phyloP scores from a whole-genome alignment of 2,113 vertebrate genomes.

The Nesoenas mayeri region DNA sequence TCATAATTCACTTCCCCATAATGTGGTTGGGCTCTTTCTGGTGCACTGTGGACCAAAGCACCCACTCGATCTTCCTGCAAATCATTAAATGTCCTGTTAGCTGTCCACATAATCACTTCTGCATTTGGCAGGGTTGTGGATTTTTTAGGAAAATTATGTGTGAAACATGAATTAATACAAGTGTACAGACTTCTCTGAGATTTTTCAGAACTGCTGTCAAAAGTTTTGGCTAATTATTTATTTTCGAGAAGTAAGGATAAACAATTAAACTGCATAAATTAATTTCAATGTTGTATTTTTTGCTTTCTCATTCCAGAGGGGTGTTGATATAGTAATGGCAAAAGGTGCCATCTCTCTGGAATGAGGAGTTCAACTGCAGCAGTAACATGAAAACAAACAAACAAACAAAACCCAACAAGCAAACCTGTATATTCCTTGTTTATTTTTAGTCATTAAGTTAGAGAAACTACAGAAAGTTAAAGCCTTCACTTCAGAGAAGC shows the following conservation, averaged over 20 bases:
- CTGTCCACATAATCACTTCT: neutral
- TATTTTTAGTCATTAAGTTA: neutral
- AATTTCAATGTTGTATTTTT: neutral
- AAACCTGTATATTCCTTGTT: neutral
- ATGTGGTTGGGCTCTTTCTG: neutral
- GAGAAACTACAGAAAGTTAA: neutral
- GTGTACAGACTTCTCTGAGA: neutral
- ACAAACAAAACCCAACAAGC: fast-evolving
- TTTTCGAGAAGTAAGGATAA: neutral
- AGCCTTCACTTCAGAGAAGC: neutral
- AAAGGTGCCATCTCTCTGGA: neutral
- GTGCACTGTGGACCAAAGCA: neutral
- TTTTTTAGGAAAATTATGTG: neutral
- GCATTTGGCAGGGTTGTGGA: neutral
- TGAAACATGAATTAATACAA: neutral
- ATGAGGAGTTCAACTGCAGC: neutral
- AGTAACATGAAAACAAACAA: neutral
- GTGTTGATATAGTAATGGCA: neutral
- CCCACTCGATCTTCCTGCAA: neutral
- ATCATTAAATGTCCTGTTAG: neutral
- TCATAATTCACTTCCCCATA: neutral
- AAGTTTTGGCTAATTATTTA: neutral
- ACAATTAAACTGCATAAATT: neutral
- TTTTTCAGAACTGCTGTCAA: neutral
- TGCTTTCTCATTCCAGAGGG: neutral